A percentile compares a stretch with the other conserved stretches of the same genome.
phyloP scores from a whole-genome alignment of 2,888 invertebrate genomes.

The Caenorhabditis japonica region DNA sequence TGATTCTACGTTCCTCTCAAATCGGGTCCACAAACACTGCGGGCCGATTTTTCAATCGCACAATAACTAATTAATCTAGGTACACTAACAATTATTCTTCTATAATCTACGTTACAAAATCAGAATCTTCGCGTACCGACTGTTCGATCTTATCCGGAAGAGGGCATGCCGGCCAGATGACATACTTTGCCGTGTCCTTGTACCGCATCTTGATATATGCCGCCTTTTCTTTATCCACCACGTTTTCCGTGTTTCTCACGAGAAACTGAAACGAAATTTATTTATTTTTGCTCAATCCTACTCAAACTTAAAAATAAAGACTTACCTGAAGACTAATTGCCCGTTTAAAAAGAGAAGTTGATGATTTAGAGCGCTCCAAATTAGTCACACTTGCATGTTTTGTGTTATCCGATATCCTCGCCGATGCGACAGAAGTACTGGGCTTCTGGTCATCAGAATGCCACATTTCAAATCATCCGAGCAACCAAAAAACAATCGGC shows the following conservation, averaged over 20 bases:
- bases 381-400: slow-evolving; percentile 41
- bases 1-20: no score
- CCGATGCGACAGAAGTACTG: slow-evolving; percentile 36
- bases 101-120: neutral
- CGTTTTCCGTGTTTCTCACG: slow-evolving; percentile 41
- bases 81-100: no score
- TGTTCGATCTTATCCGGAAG: slow-evolving; percentile 45
- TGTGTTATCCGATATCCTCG: slow-evolving; percentile 3
- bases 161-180: slow-evolving; percentile 64
- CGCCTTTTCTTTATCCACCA: slow-evolving; percentile 49
- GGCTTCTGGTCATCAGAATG: slow-evolving; percentile 41
- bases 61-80: no score
- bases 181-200: slow-evolving; percentile 62
- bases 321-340: slow-evolving; percentile 56
- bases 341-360: slow-evolving; percentile 50
- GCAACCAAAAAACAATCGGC: neutral
- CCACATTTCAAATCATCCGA: slow-evolving; percentile 34
- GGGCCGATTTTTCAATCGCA: no score
- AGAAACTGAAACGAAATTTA: slow-evolving; percentile 60
- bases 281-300: no score
- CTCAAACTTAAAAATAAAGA: no score
- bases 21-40: no score
- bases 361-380: slow-evolving; percentile 35
- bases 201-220: slow-evolving; percentile 65
- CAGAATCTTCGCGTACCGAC: slow-evolving; percentile 8